phyloP scores from a whole-genome alignment of 2,797 vertebrate genomes.

The Steatocranus sp. region DNA sequence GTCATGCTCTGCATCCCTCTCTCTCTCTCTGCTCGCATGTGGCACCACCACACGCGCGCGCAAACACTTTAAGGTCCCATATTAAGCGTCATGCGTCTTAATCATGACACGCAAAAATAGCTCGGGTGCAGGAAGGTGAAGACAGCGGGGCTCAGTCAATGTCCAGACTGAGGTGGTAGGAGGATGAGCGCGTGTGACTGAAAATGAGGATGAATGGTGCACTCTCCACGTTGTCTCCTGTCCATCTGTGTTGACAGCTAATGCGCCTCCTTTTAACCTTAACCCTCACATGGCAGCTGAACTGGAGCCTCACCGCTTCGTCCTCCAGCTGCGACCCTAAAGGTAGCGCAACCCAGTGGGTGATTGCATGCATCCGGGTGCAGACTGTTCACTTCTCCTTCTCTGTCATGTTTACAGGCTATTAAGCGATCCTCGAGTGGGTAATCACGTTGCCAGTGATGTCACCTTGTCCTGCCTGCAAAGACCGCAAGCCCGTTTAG shows the following conservation, averaged over 20 bases:
- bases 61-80: constrained; percentile 26
- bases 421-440: background rate
- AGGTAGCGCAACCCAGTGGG: constrained; percentile 16
- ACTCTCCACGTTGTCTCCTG: constrained; percentile 22
- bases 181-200: constrained; percentile 6
- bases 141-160: constrained; percentile 24
- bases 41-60: background rate
- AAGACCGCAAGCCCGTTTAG: background rate
- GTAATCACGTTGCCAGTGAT: constrained; percentile 9
- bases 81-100: constrained; percentile 39
- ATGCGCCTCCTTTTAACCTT: background rate
- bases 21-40: background rate
- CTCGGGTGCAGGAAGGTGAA: background rate
- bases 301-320: constrained; percentile 20
- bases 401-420: constrained; percentile 3
- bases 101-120: constrained; percentile 11
- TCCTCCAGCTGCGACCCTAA: constrained; percentile 56
- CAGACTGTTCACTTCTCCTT: constrained; percentile 5
- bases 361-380: constrained; percentile 19
- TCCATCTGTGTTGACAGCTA: constrained; percentile 23
- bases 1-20: background rate
- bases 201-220: constrained; percentile 44
- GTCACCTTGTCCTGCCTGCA: background rate
- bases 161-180: background rate
- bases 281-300: constrained; percentile 17